A percentile compares a stretch with the other conserved stretches of the same genome.
These are phyloP conservation scores for Drepana arcuata DNA, from an alignment of 1,140 invertebrate species.

Conservation along the genomic window DNA sequence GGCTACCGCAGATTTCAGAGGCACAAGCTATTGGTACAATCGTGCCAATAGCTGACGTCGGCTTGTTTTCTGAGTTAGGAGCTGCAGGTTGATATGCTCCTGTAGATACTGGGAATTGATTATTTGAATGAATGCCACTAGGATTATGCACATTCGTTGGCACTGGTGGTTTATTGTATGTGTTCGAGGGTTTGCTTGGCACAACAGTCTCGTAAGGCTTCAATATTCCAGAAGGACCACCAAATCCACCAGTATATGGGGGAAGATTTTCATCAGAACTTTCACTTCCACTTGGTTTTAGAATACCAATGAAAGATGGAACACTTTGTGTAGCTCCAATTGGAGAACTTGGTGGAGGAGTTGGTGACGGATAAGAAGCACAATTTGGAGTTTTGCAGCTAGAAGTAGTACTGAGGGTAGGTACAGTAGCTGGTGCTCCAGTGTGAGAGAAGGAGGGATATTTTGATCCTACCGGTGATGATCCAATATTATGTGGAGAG, in stretches of 20 bases:
- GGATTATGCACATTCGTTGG: conserved; percentile 3
- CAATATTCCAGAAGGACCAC: conserved; percentile 16
- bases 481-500: too few species aligned
- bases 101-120: too few species aligned
- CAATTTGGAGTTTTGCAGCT: conserved; percentile 3
- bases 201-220: conserved; percentile 12
- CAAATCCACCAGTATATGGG: conserved; percentile 22
- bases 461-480: too few species aligned
- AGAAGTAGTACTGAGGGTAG: background rate
- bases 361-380: background rate
- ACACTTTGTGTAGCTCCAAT: background rate
- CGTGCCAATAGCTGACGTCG: too few species aligned
- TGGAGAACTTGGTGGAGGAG: too few species aligned
- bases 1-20: conserved; percentile 15
- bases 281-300: conserved; percentile 1
- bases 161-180: too few species aligned
- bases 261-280: background rate
- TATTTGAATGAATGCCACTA: background rate
- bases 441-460: too few species aligned
- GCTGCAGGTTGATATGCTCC: too few species aligned
- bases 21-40: conserved; percentile 10
- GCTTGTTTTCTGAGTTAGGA: too few species aligned
- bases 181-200: background rate
- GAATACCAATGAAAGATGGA: background rate
- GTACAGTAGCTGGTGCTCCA: background rate